Base-by-base conservation (phyloP, 2,113 vertebrate species). In the Hydrolagus affinis region DNA sequence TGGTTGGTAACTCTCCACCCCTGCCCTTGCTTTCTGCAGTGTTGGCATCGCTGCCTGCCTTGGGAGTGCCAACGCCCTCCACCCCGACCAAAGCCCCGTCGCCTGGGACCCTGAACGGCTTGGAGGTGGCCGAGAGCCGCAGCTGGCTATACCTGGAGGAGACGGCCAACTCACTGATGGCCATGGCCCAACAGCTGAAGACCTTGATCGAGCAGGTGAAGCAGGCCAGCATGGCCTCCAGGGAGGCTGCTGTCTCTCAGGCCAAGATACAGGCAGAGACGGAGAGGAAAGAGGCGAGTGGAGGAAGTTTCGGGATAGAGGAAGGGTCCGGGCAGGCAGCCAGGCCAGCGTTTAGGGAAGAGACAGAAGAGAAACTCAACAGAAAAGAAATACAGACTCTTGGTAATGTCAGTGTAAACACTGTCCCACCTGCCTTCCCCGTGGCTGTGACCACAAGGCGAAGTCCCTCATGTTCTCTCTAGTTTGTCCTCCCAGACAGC, bases 101-200 rank as follows among this genome's bases (percentile, higher is more conserved):
- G 0, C 89, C 93, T 0, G 76, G 90, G 0, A 89, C 94, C 87
- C 89, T 95, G 86, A 93, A 91, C 0, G 94, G 95, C 56, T 90
- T 98, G 88, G 96, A 98, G 85, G 89, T 92, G 88, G 90, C 90
- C 0, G 95, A 97, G 76, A 95, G 92, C 85, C 92, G 94, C 71
- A 96, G 91, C 85, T 99, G 98, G 98, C 86, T 96, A 0, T 96
- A 96, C 93, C 89, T 99, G 88, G 98, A 99, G 72, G 97, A 98
- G 90, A 93, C 95, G 89, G 96, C 97, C 86, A 96, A 96, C 86
- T 97, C 95, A 0, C 88, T 99, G 89, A 91, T 98, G 87, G 95
- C 6, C 91, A 97, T 96, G 0, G 96, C 95, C 0, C 97, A 98
- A 92, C 97, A 99, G 89, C 94, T 99, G 87, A 98, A 98, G 91